Evolutionary conservation across 2,113 vertebrate genomes (phyloP).

Genomic region (Accipiter cooperii): DNA sequence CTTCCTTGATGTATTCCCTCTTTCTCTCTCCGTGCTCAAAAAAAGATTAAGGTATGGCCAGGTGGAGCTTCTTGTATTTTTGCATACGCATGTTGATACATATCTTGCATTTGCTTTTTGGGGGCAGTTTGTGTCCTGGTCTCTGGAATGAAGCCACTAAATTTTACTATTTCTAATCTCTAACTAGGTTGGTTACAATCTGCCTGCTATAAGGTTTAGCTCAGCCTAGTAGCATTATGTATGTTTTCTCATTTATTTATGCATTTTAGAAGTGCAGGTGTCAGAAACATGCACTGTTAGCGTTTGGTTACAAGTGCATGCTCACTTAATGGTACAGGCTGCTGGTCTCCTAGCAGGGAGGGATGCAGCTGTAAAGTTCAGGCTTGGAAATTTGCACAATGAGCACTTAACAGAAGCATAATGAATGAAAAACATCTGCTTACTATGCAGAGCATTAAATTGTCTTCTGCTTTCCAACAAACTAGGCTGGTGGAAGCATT

Average conservation of each 20-base stretch:
- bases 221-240: neutral
- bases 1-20: neutral
- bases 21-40: neutral
- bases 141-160: neutral
- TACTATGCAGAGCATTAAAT: neutral
- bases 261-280: neutral
- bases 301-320: neutral
- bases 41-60: neutral
- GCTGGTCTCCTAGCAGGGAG: neutral
- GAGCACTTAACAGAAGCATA: neutral
- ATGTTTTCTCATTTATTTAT: neutral
- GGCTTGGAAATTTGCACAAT: neutral
- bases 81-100: rapidly evolving
- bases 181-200: neutral
- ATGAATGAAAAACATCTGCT: neutral
- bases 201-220: neutral
- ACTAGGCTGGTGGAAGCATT: neutral
- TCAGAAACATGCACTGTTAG: neutral
- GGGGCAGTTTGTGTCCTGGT: neutral
- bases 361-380: neutral
- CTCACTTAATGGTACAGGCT: neutral
- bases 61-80: neutral
- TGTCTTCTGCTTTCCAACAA: neutral
- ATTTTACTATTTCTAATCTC: neutral
- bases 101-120: neutral